Conservation (phyloP, 1,140 invertebrate species). For the Drosophila nigrodunni region DNA sequence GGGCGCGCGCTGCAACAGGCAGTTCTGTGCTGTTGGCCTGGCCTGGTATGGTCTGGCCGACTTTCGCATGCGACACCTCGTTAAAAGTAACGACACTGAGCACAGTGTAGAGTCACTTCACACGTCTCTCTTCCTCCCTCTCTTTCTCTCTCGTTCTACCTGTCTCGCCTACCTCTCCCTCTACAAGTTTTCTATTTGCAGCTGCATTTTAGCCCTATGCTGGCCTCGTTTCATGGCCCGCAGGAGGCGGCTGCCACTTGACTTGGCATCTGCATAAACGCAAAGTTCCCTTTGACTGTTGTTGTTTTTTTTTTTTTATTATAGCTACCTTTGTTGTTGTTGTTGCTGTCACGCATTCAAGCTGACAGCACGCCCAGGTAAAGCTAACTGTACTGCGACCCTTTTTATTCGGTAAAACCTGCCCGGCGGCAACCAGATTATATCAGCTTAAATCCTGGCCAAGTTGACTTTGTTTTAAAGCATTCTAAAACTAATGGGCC, state of each 20-base stretch:
- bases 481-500: conserved; percentile 33
- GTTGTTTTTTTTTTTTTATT: conserved; percentile 3
- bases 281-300: conserved; percentile 49
- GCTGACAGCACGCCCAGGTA: conserved; percentile 38
- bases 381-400: not conserved
- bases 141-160: not conserved
- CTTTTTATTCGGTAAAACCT: not conserved
- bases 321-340: not conserved
- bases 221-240: conserved; percentile 67
- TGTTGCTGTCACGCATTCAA: conserved; percentile 52
- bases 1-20: conserved; percentile 62
- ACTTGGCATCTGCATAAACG: conserved; percentile 79
- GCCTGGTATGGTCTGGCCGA: conserved; percentile 21
- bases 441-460: conserved; percentile 38
- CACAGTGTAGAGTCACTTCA: conserved; percentile 55
- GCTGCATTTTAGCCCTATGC: conserved; percentile 18
- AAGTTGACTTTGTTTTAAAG: conserved; percentile 46
- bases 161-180: not conserved
- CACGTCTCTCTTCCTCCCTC: conserved; percentile 14
- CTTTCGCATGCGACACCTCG: conserved; percentile 79
- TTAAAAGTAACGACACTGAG: conserved; percentile 79
- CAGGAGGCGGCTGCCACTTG: conserved; percentile 64
- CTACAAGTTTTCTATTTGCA: conserved; percentile 66
- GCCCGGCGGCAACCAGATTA: conserved; percentile 42
- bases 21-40: conserved; percentile 50